Conservation (phyloP, 2,113 vertebrate genomes). For the Podiceps cristatus region DNA sequence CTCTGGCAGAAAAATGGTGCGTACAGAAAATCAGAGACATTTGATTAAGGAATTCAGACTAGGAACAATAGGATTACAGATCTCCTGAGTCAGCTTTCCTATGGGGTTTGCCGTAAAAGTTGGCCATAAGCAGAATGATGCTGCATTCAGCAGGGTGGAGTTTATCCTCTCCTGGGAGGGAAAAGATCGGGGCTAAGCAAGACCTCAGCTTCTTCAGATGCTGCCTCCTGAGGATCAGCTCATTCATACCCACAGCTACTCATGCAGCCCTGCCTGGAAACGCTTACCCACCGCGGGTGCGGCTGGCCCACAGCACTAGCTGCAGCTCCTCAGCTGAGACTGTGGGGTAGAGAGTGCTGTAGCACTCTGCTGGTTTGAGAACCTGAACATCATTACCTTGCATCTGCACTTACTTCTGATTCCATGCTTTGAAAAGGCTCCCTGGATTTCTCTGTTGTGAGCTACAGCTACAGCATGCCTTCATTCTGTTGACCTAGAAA, state of each 20-base stretch:
- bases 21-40: neutral
- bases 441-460: neutral
- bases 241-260: accelerated
- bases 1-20: neutral
- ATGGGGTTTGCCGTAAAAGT: neutral
- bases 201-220: neutral
- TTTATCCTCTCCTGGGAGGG: neutral
- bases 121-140: neutral
- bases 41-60: neutral
- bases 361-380: neutral
- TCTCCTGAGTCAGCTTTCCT: neutral
- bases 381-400: neutral
- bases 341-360: neutral
- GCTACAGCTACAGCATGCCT: neutral
- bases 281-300: accelerated
- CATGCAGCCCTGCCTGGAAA: neutral
- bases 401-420: neutral
- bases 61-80: neutral
- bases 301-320: neutral
- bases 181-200: neutral
- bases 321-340: neutral
- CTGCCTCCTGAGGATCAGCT: neutral
- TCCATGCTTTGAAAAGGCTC: neutral
- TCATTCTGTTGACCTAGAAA: neutral
- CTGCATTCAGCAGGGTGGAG: neutral